These are phyloP conservation scores for Nomada ferruginata DNA, from an alignment of 2,888 invertebrate genomes.

Conservation along the genomic window DNA sequence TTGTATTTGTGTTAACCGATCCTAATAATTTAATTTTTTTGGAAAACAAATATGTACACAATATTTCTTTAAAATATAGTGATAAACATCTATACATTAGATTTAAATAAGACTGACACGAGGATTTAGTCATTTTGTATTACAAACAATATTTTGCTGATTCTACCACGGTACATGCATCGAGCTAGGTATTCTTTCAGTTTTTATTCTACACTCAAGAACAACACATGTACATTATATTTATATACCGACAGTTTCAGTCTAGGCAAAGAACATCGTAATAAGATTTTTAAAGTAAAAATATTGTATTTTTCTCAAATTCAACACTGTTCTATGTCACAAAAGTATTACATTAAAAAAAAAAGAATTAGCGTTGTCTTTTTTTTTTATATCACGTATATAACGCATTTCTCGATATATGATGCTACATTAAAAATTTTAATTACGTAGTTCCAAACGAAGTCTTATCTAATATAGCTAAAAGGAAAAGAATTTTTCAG, in stretches of 20 bases:
- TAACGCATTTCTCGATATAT: background rate
- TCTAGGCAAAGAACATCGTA: slow-evolving; percentile 59
- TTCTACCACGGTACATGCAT: slow-evolving; percentile 49
- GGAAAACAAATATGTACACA: slow-evolving; percentile 65
- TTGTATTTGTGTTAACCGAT: slow-evolving; percentile 71
- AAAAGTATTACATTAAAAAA: slow-evolving; percentile 67
- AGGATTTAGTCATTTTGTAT: slow-evolving; percentile 61
- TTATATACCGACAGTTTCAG: slow-evolving; percentile 66
- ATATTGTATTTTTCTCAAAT: slow-evolving; percentile 69
- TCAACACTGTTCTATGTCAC: slow-evolving; percentile 64
- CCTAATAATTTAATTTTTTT: slow-evolving; percentile 66
- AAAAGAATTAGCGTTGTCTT: slow-evolving; percentile 32
- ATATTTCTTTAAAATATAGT: slow-evolving; percentile 63
- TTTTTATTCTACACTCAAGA: slow-evolving; percentile 53
- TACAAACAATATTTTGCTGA: slow-evolving; percentile 62
- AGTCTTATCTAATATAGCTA: slow-evolving; percentile 1
- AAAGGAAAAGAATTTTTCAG: slow-evolving; percentile 3
- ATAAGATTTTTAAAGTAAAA: slow-evolving; percentile 66
- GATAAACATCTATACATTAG: slow-evolving; percentile 69
- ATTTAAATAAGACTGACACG: slow-evolving; percentile 72
- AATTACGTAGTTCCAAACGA: background rate
- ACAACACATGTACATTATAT: slow-evolving; percentile 65
- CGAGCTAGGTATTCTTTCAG: slow-evolving; percentile 53
- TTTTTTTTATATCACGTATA: slow-evolving; percentile 16
- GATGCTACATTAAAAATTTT: background rate